phyloP scores from a whole-genome alignment of 2,113 vertebrate species.

The Paralichthys olivaceus region DNA sequence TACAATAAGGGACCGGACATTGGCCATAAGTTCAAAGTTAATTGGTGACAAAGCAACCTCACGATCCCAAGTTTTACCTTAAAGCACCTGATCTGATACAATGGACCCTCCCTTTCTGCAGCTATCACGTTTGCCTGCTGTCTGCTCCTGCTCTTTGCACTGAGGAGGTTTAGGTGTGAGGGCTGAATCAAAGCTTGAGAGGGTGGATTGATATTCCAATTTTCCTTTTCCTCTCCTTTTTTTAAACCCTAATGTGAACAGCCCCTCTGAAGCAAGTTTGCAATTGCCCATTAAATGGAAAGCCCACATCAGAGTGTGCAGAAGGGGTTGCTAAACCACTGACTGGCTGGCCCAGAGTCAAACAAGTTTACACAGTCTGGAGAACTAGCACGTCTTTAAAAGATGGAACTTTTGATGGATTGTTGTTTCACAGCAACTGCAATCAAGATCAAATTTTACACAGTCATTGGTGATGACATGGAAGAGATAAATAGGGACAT shows the following conservation, averaged over 20 bases:
- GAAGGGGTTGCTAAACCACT: slow-evolving; percentile 25
- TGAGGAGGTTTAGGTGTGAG: slow-evolving; percentile 44
- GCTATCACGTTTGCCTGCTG: slow-evolving; percentile 35
- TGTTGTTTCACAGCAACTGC: not conserved
- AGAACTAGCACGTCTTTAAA: slow-evolving; percentile 4
- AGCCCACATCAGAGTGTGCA: slow-evolving; percentile 41
- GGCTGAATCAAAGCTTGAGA: slow-evolving; percentile 61
- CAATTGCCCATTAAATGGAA: slow-evolving; percentile 51
- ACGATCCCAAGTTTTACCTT: not conserved
- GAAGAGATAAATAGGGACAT: slow-evolving; percentile 9
- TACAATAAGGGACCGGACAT: too few species aligned
- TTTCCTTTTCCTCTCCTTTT: slow-evolving; percentile 34
- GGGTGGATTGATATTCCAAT: slow-evolving; percentile 74
- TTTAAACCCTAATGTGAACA: slow-evolving; percentile 65
- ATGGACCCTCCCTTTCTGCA: slow-evolving; percentile 17
- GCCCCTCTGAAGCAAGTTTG: slow-evolving; percentile 42
- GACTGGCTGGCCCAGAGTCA: slow-evolving; percentile 41
- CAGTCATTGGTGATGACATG: slow-evolving; percentile 17
- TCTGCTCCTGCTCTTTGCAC: slow-evolving; percentile 45
- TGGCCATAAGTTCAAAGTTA: too few species aligned
- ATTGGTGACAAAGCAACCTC: not conserved
- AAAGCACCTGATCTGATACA: slow-evolving; percentile 32
- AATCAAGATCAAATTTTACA: not conserved
- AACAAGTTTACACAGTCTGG: slow-evolving; percentile 37
- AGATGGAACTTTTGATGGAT: slow-evolving; percentile 24